Evolutionary conservation across 2,888 invertebrate species (phyloP), one percentile per base, ranked within the genome.

Genomic region (Carabus problematicus): DNA sequence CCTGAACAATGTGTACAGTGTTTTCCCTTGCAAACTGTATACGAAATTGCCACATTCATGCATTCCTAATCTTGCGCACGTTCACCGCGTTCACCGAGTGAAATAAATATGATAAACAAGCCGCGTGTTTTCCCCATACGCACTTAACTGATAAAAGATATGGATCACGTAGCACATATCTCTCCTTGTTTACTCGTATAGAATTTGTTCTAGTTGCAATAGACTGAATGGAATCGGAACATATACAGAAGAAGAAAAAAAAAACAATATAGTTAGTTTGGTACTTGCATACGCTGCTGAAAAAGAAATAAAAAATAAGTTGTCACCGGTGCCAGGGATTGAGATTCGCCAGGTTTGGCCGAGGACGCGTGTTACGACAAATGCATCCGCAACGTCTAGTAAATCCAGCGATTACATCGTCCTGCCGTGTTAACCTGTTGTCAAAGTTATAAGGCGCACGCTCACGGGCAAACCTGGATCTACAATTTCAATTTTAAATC

Each of bases 21-120:
- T 66, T 47, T 66, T 66, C 58, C 29, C 49, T 16, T 66, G 59
- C 58, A 66, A 58, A 66, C 56, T 66, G 56, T 66, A 58, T 41
- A 59, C 59, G 39, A 49, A 58, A 66, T 66, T 58, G 58, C 59
- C 59, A 41, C 19, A 49, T 49, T 66, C 59, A 66, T 66, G 47
- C 59, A 58, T 66, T 66, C 58, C 58, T 66, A 58, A 66, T 66
- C 66, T 66, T 49, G 58, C 39, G 43, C 66, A 66, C 66, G 66
- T 66, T 66, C 41, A 29, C 39, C 58, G 58, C 56, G 49, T 58
- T 66, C 39, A 39, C 19, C 45, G 64, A 64, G 56, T 64, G 64
- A 64, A 64, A 64, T 56, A 64, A 56, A 64, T 54, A 64, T 64
- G 64, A 64, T 64, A 64, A 64, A 64, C 64, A 56, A 64, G 42